phyloP scores from a whole-genome alignment of 2,797 vertebrate genomes.

The Smutsia gigantea region DNA sequence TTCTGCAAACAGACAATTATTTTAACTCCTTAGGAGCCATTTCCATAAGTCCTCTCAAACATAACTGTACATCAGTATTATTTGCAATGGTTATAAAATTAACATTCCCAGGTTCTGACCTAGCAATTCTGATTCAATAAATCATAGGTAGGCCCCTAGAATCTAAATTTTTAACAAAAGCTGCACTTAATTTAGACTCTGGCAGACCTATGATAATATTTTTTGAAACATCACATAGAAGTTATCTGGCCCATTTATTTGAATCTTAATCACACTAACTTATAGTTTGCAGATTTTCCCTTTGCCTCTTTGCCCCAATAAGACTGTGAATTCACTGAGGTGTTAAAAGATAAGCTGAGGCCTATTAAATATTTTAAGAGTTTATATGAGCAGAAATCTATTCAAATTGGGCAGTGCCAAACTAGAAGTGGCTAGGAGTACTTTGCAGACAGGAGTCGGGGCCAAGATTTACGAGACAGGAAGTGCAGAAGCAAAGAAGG shows the following conservation, averaged over 20 bases:
- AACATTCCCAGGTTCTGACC: background rate
- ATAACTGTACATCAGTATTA: background rate
- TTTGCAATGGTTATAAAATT: background rate
- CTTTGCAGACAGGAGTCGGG: background rate
- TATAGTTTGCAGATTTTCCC: background rate
- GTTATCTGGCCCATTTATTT: background rate
- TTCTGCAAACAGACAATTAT: background rate
- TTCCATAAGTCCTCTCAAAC: background rate
- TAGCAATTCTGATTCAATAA: background rate
- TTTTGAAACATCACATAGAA: background rate
- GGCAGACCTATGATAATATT: background rate
- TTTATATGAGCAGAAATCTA: background rate
- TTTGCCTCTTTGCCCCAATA: background rate
- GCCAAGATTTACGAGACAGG: background rate
- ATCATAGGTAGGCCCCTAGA: background rate
- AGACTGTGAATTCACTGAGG: background rate
- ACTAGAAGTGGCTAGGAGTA: background rate
- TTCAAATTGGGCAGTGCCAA: background rate
- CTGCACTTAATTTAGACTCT: background rate
- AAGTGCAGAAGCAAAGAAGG: background rate
- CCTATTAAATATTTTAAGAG: background rate
- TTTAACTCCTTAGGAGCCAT: background rate
- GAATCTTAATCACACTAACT: background rate
- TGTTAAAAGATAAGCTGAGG: background rate
- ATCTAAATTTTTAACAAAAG: constrained; percentile 4